These are phyloP conservation scores for Bombus difficillimus DNA, from an alignment of 1,140 invertebrate genomes.

Conservation along the genomic window DNA sequence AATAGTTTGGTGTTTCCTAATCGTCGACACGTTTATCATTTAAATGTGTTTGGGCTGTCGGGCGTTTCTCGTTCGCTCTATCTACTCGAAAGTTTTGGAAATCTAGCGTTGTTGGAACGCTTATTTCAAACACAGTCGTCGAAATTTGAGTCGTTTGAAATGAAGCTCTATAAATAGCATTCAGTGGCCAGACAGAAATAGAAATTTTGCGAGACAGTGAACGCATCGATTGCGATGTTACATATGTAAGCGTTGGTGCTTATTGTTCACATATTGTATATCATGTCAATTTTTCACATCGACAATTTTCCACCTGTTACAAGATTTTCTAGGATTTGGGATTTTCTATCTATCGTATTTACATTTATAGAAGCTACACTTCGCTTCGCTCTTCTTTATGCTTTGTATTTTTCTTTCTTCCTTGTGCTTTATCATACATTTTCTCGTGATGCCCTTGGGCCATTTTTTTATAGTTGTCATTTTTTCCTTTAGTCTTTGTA, in stretches of 20 bases:
- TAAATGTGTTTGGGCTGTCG: background rate
- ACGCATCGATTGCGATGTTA: slow-evolving; percentile 1
- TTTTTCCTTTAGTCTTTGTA: no score
- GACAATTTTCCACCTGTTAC: no score
- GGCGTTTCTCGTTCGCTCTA: background rate
- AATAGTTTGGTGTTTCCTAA: slow-evolving; percentile 14
- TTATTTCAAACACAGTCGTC: background rate
- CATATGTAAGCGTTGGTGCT: background rate
- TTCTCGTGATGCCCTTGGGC: no score
- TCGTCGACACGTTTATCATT: background rate
- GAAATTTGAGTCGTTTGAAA: background rate
- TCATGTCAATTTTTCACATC: background rate
- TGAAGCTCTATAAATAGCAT: background rate
- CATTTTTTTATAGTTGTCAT: no score
- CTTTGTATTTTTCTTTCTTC: background rate
- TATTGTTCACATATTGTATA: background rate
- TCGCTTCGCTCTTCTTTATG: background rate
- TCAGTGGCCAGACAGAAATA: background rate
- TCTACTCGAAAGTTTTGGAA: background rate
- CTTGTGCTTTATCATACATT: no score
- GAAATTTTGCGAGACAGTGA: background rate
- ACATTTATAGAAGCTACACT: background rate
- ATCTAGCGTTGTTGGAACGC: background rate
- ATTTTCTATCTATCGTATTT: no score
- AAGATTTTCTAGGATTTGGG: no score